Base-by-base conservation (phyloP, 2,797 vertebrate genomes). In the Crocodylus rhombifer region DNA sequence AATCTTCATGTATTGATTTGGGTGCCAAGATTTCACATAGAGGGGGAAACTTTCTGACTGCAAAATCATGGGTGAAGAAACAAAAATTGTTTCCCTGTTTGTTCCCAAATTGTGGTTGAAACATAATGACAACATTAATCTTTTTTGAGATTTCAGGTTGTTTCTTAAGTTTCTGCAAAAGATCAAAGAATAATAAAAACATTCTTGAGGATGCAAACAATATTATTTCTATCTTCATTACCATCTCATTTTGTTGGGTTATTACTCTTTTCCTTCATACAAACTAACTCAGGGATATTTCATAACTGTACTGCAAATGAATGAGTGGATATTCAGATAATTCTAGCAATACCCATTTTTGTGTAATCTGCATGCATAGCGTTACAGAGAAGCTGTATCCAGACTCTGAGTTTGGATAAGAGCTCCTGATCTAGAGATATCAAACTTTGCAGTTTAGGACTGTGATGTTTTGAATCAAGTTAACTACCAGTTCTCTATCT, bases 31-130 rank as follows among this genome's bases (percentile, higher is more conserved):
- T 8, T 65, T 82, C 10, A 26, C 1, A 51, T 81, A 81, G 57
- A 77, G 65, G 2, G 18, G 7, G 2, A 6, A 21, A 28, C 42
- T 36, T 78, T n/a, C n/a, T 25, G 16, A 80, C 61, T 0, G 0
- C 7, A 4, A 0, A 1, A 4, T n/a, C 33, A 23, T 2, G 63
- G 86, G 73, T n/a, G 21, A 86, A 12, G 60, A 77, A 75, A n/a
- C 14, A 17, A 57, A 86, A 81, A 63, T 1, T 1, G 14, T 81
- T 1, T 1, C 21, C 1, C 23, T 73, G 25, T 57, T 73, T 86
- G 5, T 55, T 88, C 83, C 30, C 33, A 83, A 87, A 57, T 30
- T 33, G 20, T 33, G 77, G 57, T 33, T 16, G 25, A 0, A 0
- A 26, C 7, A 14, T 0, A 1, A 33, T 18, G 14, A 58, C 36